Percentiles rank a stretch among this genome's conserved stretches.
Conservation (phyloP, 2,888 invertebrate species). For the Lumbricus terrestris region DNA sequence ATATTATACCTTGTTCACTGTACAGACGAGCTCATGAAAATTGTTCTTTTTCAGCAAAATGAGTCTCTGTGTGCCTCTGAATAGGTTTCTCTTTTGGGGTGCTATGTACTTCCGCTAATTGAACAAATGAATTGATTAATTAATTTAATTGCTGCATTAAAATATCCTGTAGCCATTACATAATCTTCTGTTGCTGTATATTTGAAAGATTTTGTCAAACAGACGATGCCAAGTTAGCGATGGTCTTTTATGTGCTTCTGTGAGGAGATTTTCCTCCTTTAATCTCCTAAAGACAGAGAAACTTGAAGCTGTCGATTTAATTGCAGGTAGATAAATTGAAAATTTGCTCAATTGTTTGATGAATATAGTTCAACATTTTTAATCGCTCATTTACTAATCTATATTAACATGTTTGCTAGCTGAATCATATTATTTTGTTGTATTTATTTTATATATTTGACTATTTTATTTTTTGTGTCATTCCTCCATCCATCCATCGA, state of each 20-base stretch:
- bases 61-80: too few relatives aligned
- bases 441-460: too few relatives aligned
- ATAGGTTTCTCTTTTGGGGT: too few relatives aligned
- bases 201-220: not conserved
- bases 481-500: too few relatives aligned
- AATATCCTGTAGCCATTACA: not conserved
- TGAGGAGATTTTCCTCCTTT: slow-evolving; percentile 11
- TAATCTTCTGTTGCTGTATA: not conserved
- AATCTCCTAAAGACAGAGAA: not conserved
- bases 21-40: too few relatives aligned
- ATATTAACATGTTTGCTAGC: not conserved
- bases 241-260: slow-evolving; percentile 1
- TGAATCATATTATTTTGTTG: not conserved
- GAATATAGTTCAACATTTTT: not conserved
- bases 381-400: too few relatives aligned
- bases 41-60: too few relatives aligned
- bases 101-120: too few relatives aligned
- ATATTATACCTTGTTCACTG: too few relatives aligned
- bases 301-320: not conserved
- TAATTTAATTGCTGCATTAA: too few relatives aligned
- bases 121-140: too few relatives aligned
- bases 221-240: not conserved
- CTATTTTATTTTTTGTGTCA: too few relatives aligned
- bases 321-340: not conserved
- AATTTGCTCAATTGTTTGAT: not conserved